Evolutionary conservation across 2,888 invertebrate species (phyloP), one percentile per base, ranked within the genome.

Genomic region (Tipula confusa): DNA sequence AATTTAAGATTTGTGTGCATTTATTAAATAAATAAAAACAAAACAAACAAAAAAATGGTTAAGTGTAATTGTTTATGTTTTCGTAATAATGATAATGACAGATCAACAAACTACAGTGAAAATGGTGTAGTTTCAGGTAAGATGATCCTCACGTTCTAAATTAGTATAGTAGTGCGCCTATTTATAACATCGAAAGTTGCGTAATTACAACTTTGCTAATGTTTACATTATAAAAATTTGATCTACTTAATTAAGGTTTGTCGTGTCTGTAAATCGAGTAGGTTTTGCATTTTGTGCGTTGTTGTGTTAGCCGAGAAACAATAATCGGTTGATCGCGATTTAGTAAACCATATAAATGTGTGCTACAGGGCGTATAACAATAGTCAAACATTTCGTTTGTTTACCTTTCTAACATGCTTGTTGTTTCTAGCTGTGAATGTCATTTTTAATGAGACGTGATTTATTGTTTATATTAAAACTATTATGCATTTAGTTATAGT

Each of bases 101-200:
- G 31, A 31, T 80, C 80, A 29, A 80, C 80, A 80, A 80, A 80
- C 11, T 82, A 82, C 82, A 82, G 82, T 31, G 82, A 82, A 33
- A 82, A 82, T 82, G 82, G 82, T 29, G 33, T 82, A 18, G 82
- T 82, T 18, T 82, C 82, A 82, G 82, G 82, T 82, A 33, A 33
- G 9, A 6, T 33, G 18, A 33, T 64, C 24, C 9, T 64, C 64
- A 24, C 18, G 1, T 48, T 15, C n/a, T n/a, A 48, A 48, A n/a
- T 18, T 24, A 64, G n/a, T 11, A 24, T 24, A 64, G 24, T 64
- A 64, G 64, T 64, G 64, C 64, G 64, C 64, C 33, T 64, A 64
- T 64, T 64, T 64, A 64, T 64, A 64, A 64, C 7, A 64, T 24
- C 24, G 18, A 64, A 64, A 64, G 64, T 64, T 64, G 18, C 24